phyloP scores from a whole-genome alignment of 2,888 invertebrate species.

The Nesidiocoris tenuis region DNA sequence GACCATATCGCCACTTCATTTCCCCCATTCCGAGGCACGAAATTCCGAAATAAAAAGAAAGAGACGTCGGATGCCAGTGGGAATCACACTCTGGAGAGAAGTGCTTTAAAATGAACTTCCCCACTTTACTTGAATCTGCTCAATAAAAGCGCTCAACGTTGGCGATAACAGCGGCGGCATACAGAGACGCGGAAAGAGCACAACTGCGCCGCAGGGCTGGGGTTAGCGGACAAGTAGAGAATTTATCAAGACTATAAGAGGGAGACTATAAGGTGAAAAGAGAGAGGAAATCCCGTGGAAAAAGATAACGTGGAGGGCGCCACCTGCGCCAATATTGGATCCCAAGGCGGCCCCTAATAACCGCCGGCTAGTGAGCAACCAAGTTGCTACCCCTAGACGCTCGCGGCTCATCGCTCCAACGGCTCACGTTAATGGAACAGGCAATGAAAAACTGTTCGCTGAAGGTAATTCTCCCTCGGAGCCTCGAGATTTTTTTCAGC shows the following conservation, averaged over 20 bases:
- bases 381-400: not conserved
- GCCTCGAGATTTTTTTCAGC: not conserved
- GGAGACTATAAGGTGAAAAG: not conserved
- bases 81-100: not conserved
- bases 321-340: slow-evolving; percentile 35
- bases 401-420: not conserved
- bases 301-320: not conserved
- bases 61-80: not conserved
- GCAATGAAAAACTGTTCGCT: not conserved
- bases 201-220: not conserved
- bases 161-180: not conserved
- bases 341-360: not conserved
- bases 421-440: not conserved
- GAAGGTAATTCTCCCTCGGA: not conserved
- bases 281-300: not conserved
- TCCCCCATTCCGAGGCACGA: not conserved
- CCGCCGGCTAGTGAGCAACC: not conserved
- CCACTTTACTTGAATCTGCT: not conserved
- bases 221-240: not conserved
- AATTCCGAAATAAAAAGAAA: not conserved
- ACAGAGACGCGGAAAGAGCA: not conserved
- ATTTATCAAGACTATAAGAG: slow-evolving; percentile 1
- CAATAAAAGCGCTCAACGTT: slow-evolving; percentile 3
- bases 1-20: not conserved
- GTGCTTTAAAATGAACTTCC: slow-evolving; percentile 8